phyloP scores from a whole-genome alignment of 2,797 vertebrate genomes.

The Poeciliopsis paucimaculata region DNA sequence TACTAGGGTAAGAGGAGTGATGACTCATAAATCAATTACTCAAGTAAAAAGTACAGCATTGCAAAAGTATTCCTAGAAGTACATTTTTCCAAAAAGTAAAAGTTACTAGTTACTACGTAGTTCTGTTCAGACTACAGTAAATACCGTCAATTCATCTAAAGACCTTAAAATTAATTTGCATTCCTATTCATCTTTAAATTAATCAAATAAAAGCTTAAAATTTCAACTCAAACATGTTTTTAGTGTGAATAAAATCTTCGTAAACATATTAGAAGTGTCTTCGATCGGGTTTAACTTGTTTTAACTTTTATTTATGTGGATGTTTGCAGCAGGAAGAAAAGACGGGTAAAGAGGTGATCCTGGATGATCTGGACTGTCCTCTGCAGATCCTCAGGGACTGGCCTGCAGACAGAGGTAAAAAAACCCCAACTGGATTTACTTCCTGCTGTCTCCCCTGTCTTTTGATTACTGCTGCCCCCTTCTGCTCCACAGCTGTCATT shows the following conservation, averaged over 20 bases:
- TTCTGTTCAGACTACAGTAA: too few relatives aligned
- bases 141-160: background rate
- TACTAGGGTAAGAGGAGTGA: too few relatives aligned
- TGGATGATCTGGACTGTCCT: conserved; percentile 93
- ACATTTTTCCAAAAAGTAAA: too few relatives aligned
- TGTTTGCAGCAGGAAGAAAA: conserved; percentile 90
- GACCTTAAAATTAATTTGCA: background rate
- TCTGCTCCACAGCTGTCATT: conserved; percentile 6
- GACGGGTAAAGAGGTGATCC: conserved; percentile 88
- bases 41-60: too few relatives aligned
- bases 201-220: background rate
- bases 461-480: conserved; percentile 45
- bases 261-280: background rate
- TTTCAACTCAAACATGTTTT: background rate
- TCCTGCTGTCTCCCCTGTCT: background rate
- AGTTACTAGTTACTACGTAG: too few relatives aligned
- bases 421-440: background rate
- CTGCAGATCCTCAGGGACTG: conserved; percentile 97
- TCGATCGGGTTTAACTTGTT: background rate
- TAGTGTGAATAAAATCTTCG: background rate
- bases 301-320: background rate
- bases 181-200: background rate
- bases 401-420: conserved; percentile 92
- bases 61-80: too few relatives aligned
- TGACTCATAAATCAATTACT: too few relatives aligned